Evolutionary conservation across 2,113 vertebrate genomes (phyloP).

Genomic region (Catharus bicknelli): DNA sequence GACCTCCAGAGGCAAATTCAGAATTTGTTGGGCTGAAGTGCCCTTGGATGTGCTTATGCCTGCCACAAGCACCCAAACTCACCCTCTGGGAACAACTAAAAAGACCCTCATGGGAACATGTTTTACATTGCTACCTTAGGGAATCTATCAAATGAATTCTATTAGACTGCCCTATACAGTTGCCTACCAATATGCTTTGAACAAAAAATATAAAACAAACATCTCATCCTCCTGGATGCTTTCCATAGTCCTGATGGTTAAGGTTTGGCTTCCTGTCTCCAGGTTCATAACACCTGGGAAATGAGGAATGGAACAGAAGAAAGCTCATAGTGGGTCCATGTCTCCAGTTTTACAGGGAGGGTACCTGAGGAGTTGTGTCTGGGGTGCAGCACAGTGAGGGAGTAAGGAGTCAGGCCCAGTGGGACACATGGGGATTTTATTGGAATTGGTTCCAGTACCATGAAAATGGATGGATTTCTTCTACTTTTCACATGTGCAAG

Average conservation of each 20-base stretch:
- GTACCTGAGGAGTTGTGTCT: rapidly evolving
- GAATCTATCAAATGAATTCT: neutral
- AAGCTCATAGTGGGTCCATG: neutral
- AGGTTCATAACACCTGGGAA: neutral
- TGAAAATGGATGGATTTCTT: neutral
- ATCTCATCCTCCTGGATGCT: neutral
- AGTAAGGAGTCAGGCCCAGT: neutral
- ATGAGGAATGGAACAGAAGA: neutral
- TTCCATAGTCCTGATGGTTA: neutral
- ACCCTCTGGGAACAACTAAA: neutral
- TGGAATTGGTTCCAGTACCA: neutral
- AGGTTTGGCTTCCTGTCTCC: neutral
- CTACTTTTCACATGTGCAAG: neutral
- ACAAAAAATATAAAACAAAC: neutral
- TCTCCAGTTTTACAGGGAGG: neutral
- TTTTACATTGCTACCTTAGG: neutral
- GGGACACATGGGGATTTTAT: neutral
- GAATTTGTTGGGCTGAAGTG: neutral
- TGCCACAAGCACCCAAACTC: neutral
- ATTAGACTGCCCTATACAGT: neutral
- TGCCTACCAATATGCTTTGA: neutral
- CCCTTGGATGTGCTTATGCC: neutral
- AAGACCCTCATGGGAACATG: neutral
- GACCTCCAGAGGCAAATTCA: neutral
- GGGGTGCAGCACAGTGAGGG: neutral